Conservation (phyloP, 2,888 invertebrate species). For the Therioaphis trifolii region DNA sequence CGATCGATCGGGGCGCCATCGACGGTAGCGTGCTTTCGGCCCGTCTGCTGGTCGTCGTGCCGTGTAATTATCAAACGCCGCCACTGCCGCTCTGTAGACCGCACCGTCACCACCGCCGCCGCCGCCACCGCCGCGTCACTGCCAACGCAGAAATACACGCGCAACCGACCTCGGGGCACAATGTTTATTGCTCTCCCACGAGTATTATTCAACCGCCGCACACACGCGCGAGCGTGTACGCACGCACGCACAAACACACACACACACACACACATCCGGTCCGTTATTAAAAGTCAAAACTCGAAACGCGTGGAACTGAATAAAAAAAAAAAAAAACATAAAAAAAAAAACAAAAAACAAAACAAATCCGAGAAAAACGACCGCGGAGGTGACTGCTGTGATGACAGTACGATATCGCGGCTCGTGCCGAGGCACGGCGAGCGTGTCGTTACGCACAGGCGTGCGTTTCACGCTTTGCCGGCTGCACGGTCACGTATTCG, state of each 20-base stretch:
- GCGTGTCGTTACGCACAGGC: too few species aligned
- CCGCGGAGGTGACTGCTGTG: background rate
- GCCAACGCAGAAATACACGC: slow-evolving; percentile 46
- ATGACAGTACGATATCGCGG: too few species aligned
- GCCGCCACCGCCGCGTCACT: background rate
- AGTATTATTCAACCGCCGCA: slow-evolving; percentile 51
- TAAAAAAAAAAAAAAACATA: background rate
- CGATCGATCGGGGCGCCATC: slow-evolving; percentile 62
- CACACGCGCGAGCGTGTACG: background rate
- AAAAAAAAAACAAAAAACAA: too few species aligned
- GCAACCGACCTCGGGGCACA: slow-evolving; percentile 55
- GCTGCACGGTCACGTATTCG: too few species aligned
- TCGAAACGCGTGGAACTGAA: too few species aligned
- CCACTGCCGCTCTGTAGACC: slow-evolving; percentile 24
- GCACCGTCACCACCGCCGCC: slow-evolving; percentile 36
- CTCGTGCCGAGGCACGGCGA: too few species aligned
- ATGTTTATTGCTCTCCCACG: slow-evolving; percentile 58
- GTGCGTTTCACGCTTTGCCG: too few species aligned
- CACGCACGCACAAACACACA: background rate
- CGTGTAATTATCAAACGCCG: slow-evolving; percentile 62
- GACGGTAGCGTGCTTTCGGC: slow-evolving; percentile 61
- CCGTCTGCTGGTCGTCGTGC: slow-evolving; percentile 62
- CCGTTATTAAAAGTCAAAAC: slow-evolving; percentile 46
- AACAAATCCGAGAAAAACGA: background rate
- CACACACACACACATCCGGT: background rate